Evolutionary conservation across 2,113 vertebrate species (phyloP), one percentile per base, ranked within the genome.

Genomic region (Fulmarus glacialis): DNA sequence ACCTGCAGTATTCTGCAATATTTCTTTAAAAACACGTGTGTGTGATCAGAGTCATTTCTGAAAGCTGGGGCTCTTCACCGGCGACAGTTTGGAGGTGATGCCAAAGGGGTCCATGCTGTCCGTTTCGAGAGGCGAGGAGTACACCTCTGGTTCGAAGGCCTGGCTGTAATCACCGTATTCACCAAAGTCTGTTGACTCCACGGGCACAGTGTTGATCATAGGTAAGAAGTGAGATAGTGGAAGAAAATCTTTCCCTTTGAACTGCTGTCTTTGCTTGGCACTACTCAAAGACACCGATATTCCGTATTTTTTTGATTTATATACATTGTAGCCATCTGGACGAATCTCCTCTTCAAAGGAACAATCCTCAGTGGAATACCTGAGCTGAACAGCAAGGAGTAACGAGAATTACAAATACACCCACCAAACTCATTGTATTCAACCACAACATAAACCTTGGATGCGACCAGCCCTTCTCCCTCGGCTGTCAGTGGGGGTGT

Each of bases 171-270:
- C 98, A 8, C 92, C 63, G 1, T 93, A 79, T 62, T 93, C 96
- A 7, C 68, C 58, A 19, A 93, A 93, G 15, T 97, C 95, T 8
- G 81, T 56, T 0, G 95, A 79, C 53, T 94, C 84, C 85, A 97
- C 50, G 0, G 98, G 98, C 36, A 99, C 75, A 1, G 96, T 98
- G 96, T 96, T 98, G 79, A 98, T 96, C 98, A 99, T 98, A 14
- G 99, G 99, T 42, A 99, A 96, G 97, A 99, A 99, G 91, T 99
- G 99, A 71, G 99, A 99, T 3, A 99, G 87, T 0, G 98, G 97
- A 14, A 98, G 98, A 7, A 98, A 96, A 15, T 97, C 98, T 56
- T 98, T 96, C 21, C 98, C 98, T 42, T 95, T 96, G 79, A 98
- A 98, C 67, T 98, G 98, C 18, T 98, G 98, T 87, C 98, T 97